Evolutionary conservation across 2,113 vertebrate genomes (phyloP), one percentile per base, ranked within the genome.

Genomic region (Antennarius striatus): DNA sequence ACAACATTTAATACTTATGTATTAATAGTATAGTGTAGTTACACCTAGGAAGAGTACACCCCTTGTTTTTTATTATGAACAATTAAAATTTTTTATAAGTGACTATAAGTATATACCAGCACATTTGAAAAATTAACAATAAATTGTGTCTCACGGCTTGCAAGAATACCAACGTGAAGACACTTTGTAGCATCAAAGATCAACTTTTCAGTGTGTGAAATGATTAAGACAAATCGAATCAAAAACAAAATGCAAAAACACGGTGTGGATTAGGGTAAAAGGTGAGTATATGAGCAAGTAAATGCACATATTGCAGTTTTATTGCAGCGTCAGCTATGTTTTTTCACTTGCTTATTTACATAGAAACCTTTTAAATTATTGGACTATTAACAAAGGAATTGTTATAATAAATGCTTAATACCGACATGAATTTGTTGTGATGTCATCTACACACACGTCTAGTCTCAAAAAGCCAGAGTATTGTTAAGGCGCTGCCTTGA

Each of bases 381-480:
- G n/a, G 14, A 48, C n/a, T 57, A 56, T 60, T 42, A 68, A 46
- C 43, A 29, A 50, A 22, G 46, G 5, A 36, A 63, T 63, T 64
- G 5, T 50, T 46, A 40, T 22, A 63, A 76, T 43, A 70, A 78
- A 80, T 36, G 43, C 68, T 63, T 58, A 63, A 67, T 61, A 22
- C 22, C n/a, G 1, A 32, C 66, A 59, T 77, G 73, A 22, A 69
- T 83, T 60, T 73, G 12, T 29, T 55, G 52, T 81, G 75, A 88
- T 80, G 79, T 89, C 83, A 89, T 56, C 54, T 56, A 32, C 60
- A 57, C 77, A 82, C 74, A 68, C 76, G 75, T 79, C 63, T 60
- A 10, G 56, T 83, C 64, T 77, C 43, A 49, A 69, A 75, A 56
- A 77, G 49, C 59, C 56, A 11, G 12, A 63, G 43, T 73, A 36